Conservation (phyloP, 2,888 invertebrate genomes). For the Argyra leucocephala region DNA sequence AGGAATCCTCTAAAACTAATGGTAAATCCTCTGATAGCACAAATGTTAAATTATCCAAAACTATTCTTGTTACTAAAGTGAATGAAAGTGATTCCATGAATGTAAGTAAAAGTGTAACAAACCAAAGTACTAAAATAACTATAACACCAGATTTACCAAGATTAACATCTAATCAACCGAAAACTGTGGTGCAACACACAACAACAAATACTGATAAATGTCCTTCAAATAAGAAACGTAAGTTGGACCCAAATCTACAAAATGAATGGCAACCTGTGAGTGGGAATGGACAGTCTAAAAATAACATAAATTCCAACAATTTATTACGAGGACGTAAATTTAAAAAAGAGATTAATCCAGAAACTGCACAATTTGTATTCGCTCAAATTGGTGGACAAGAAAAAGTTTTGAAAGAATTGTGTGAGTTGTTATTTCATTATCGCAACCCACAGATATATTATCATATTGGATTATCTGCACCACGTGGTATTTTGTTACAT, state of each 20-base stretch:
- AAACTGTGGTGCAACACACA: conserved; percentile 9
- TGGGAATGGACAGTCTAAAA: background rate
- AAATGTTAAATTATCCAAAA: background rate
- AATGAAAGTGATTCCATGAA: background rate
- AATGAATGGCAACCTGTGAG: background rate
- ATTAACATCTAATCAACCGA: background rate
- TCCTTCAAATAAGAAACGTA: conserved; percentile 22
- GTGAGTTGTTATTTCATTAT: conserved; percentile 72
- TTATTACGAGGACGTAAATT: conserved; percentile 30
- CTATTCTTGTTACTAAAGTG: conserved; percentile 9
- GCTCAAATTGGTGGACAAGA: conserved; percentile 72
- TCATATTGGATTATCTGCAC: conserved; percentile 74
- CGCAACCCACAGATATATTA: conserved; percentile 83
- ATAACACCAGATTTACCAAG: background rate
- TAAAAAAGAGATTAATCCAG: conserved; percentile 33
- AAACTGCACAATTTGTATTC: conserved; percentile 21
- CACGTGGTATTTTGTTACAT: conserved; percentile 83
- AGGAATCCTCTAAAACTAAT: conserved; percentile 48
- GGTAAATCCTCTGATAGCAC: conserved; percentile 40
- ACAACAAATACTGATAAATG: conserved; percentile 30
- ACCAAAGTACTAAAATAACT: background rate
- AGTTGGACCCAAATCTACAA: conserved; percentile 9
- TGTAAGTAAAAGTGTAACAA: background rate
- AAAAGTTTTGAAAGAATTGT: conserved; percentile 58
- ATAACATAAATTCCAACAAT: background rate